phyloP scores from a whole-genome alignment of 2,888 invertebrate genomes.

The Hetaerina titia region DNA sequence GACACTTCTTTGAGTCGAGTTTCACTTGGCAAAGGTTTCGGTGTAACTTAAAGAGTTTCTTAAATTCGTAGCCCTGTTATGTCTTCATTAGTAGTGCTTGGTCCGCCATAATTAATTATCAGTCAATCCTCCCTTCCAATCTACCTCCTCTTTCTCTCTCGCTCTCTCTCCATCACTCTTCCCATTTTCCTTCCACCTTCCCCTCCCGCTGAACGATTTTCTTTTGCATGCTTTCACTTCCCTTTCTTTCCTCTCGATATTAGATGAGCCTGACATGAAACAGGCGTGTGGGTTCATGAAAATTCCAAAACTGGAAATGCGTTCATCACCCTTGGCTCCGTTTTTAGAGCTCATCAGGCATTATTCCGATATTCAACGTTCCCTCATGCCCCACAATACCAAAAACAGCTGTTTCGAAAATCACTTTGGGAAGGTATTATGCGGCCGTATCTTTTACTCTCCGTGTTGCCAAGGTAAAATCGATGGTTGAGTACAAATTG shows the following conservation, averaged over 20 bases:
- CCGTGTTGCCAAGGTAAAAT: no score
- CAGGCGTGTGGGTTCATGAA: conserved; percentile 4
- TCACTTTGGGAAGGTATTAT: not conserved
- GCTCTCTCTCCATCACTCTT: not conserved
- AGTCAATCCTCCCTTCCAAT: not conserved
- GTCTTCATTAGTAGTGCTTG: conserved; percentile 9
- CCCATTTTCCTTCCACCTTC: not conserved
- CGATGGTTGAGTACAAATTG: no score
- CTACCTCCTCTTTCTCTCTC: not conserved
- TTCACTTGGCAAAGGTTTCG: not conserved
- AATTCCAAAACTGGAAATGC: not conserved
- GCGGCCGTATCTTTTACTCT: no score
- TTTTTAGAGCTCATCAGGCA: not conserved
- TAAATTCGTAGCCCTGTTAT: not conserved
- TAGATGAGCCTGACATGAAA: not conserved
- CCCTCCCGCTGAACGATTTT: not conserved
- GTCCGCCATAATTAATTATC: conserved; percentile 16
- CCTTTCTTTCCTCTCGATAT: not conserved
- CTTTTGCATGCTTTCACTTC: not conserved
- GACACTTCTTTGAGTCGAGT: not conserved
- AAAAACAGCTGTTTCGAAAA: not conserved
- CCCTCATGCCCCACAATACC: not conserved
- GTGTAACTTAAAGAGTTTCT: conserved; percentile 6
- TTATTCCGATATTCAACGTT: not conserved
- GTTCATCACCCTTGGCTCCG: not conserved